phyloP scores from a whole-genome alignment of 2,797 vertebrate species.

The Oreochromis mossambicus region DNA sequence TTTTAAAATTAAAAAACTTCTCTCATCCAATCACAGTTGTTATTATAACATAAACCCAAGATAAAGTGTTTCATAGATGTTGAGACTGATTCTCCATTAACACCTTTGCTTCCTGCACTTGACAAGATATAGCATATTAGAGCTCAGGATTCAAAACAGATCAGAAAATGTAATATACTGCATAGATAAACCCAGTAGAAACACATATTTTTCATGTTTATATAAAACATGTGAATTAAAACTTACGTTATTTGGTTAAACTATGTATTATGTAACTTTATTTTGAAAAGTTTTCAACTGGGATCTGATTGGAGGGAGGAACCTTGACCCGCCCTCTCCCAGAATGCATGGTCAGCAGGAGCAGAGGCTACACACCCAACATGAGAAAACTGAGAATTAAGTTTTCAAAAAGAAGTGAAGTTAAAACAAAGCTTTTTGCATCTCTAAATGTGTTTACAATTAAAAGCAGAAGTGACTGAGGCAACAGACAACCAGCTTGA shows the following conservation, averaged over 20 bases:
- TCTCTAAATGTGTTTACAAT: too few relatives aligned
- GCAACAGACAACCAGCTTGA: too few relatives aligned
- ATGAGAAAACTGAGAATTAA: too few relatives aligned
- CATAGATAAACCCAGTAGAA: background rate
- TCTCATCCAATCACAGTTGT: background rate
- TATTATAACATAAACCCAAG: background rate
- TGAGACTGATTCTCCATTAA: background rate
- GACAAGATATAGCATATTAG: background rate
- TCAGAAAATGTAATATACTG: background rate
- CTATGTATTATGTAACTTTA: background rate
- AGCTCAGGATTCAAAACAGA: background rate
- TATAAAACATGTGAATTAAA: background rate
- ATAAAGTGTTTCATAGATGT: background rate
- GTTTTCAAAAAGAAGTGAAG: too few relatives aligned
- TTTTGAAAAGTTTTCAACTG: background rate
- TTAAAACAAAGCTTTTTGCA: too few relatives aligned
- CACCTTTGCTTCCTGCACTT: background rate
- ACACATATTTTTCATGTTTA: background rate
- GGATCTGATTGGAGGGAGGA: background rate
- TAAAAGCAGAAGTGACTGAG: too few relatives aligned
- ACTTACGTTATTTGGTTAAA: background rate
- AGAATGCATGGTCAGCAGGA: background rate
- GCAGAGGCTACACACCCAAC: too few relatives aligned
- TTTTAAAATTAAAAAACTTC: background rate
- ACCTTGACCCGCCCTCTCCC: background rate